Conservation (phyloP, 2,797 vertebrate genomes). For the Scolopax bukidnonensis region DNA sequence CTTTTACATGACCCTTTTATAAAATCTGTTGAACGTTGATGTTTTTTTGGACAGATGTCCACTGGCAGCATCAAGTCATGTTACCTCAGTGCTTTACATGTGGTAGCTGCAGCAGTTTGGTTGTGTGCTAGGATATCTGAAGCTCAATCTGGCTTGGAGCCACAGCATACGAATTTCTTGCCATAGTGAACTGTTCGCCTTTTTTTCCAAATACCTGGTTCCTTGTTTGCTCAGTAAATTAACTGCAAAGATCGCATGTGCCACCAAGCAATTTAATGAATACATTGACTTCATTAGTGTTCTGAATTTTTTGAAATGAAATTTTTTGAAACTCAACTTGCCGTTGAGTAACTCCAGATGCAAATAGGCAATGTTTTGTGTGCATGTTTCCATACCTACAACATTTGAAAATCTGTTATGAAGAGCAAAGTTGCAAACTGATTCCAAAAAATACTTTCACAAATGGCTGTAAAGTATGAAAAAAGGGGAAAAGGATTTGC, state of each 20-base stretch:
- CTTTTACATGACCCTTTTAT: not conserved
- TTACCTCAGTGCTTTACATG: not conserved
- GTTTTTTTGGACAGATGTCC: not conserved
- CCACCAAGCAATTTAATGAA: not conserved
- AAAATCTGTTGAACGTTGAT: fast-evolving
- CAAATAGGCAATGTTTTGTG: not conserved
- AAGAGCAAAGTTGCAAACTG: not conserved
- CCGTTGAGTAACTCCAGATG: not conserved
- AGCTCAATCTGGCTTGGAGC: not conserved
- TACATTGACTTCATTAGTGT: not conserved
- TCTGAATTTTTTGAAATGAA: not conserved
- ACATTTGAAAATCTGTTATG: not conserved
- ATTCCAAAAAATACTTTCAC: not conserved
- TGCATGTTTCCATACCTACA: not conserved
- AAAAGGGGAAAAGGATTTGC: not conserved
- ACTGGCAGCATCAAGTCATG: not conserved
- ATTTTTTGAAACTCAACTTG: not conserved
- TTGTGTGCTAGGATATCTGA: not conserved
- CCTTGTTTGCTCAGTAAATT: not conserved
- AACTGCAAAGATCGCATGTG: not conserved
- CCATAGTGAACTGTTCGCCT: not conserved
- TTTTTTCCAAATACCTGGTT: not conserved
- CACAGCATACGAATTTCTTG: not conserved
- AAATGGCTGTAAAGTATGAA: not conserved
- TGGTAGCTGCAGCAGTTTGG: not conserved